phyloP scores from a whole-genome alignment of 2,113 vertebrate species.

The Enhydra lutris region DNA sequence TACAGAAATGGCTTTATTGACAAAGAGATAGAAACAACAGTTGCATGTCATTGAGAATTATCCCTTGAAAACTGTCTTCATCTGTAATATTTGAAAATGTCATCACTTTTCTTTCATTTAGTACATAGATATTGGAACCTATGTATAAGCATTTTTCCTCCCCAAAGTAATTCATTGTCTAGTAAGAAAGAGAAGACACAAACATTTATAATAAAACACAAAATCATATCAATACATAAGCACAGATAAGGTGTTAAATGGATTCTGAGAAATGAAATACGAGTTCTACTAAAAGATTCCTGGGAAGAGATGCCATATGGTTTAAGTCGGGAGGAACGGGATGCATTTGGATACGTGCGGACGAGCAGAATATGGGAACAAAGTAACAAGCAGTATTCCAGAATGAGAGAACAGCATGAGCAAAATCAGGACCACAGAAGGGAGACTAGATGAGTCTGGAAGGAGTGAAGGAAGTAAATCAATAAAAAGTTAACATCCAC shows the following conservation, averaged over 20 bases:
- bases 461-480: not conserved
- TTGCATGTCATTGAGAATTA: not conserved
- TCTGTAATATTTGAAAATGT: not conserved
- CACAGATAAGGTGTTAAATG: not conserved
- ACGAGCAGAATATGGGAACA: not conserved
- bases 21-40: not conserved
- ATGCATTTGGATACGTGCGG: not conserved
- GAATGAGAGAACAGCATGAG: not conserved
- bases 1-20: not conserved
- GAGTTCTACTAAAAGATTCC: not conserved
- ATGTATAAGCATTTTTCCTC: not conserved
- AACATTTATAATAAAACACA: not conserved
- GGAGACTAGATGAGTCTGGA: not conserved
- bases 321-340: not conserved
- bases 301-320: not conserved
- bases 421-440: not conserved
- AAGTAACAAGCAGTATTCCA: not conserved
- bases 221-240: not conserved
- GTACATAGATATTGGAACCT: not conserved
- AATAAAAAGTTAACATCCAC: not conserved
- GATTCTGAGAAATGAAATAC: not conserved
- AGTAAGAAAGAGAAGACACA: not conserved
- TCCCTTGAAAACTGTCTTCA: not conserved
- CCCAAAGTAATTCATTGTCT: not conserved
- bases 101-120: not conserved